Conservation (phyloP, 2,888 invertebrate species). For the Chaitophorus viminalis region DNA sequence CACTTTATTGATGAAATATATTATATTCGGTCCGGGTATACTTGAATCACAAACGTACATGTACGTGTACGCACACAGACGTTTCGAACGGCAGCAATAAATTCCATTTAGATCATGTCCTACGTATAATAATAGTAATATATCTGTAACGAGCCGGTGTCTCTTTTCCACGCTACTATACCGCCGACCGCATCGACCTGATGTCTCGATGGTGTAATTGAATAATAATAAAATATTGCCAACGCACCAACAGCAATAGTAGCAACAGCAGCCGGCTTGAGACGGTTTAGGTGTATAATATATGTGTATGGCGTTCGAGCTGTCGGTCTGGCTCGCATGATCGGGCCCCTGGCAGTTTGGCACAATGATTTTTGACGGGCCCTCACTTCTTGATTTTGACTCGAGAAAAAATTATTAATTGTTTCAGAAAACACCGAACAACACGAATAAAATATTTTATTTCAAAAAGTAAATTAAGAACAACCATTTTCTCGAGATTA, state of each 20-base stretch:
- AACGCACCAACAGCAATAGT: neutral
- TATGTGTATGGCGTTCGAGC: neutral
- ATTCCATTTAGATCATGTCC: conserved; percentile 26
- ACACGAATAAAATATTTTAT: too few species aligned
- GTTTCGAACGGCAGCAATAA: conserved; percentile 17
- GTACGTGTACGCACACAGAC: too few species aligned
- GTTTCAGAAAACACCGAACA: too few species aligned
- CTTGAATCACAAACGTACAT: neutral
- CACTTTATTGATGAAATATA: conserved; percentile 15
- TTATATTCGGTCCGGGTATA: neutral
- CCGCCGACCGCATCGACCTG: too few species aligned
- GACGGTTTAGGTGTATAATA: too few species aligned
- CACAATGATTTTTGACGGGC: too few species aligned
- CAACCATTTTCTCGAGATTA: too few species aligned
- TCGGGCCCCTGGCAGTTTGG: too few species aligned
- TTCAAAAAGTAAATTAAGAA: too few species aligned
- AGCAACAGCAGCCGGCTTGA: neutral
- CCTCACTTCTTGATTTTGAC: too few species aligned
- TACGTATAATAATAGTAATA: neutral
- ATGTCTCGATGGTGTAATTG: neutral
- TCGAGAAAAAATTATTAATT: too few species aligned
- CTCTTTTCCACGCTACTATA: conserved; percentile 1
- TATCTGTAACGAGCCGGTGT: neutral
- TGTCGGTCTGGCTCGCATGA: neutral
- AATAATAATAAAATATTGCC: neutral